Conservation (phyloP, 2,797 vertebrate genomes). For the Scolopax rusticola region DNA sequence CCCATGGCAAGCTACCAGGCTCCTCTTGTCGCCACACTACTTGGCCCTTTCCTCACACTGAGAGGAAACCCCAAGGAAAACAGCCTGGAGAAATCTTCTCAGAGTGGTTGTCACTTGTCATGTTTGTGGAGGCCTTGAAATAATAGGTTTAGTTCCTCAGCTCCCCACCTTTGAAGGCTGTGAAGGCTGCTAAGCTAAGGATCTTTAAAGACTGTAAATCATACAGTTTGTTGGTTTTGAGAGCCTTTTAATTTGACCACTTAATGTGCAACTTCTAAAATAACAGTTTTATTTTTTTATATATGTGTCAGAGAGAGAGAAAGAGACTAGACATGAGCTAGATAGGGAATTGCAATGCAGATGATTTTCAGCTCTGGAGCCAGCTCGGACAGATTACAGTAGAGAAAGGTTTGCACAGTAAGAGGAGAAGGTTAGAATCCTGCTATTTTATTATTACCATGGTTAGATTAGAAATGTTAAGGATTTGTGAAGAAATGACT, state of each 20-base stretch:
- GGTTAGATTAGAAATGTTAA: slow-evolving; percentile 62
- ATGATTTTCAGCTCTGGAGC: slow-evolving; percentile 45
- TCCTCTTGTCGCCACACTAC: neutral
- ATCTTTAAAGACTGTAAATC: slow-evolving; percentile 29
- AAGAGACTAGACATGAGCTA: slow-evolving; percentile 24
- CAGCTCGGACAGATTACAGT: slow-evolving; percentile 28
- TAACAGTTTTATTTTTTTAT: slow-evolving; percentile 28
- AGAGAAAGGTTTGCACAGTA: slow-evolving; percentile 49
- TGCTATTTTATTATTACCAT: slow-evolving; percentile 56
- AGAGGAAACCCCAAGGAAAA: slow-evolving; percentile 48
- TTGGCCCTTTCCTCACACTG: neutral
- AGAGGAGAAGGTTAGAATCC: slow-evolving; percentile 56
- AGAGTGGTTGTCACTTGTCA: slow-evolving; percentile 27
- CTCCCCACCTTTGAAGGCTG: neutral
- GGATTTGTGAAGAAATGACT: slow-evolving; percentile 61
- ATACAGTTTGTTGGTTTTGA: neutral
- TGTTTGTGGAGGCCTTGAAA: slow-evolving; percentile 12
- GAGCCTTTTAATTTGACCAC: slow-evolving; percentile 44
- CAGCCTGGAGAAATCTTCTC: slow-evolving; percentile 19
- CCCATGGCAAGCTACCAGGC: slow-evolving; percentile 10
- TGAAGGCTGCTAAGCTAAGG: neutral
- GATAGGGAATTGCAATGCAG: slow-evolving; percentile 41
- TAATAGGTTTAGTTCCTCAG: slow-evolving; percentile 33
- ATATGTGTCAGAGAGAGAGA: neutral
- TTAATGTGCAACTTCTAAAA: slow-evolving; percentile 43